Conservation (phyloP, 1,140 invertebrate species). For the Ctenoplectra terminalis region DNA sequence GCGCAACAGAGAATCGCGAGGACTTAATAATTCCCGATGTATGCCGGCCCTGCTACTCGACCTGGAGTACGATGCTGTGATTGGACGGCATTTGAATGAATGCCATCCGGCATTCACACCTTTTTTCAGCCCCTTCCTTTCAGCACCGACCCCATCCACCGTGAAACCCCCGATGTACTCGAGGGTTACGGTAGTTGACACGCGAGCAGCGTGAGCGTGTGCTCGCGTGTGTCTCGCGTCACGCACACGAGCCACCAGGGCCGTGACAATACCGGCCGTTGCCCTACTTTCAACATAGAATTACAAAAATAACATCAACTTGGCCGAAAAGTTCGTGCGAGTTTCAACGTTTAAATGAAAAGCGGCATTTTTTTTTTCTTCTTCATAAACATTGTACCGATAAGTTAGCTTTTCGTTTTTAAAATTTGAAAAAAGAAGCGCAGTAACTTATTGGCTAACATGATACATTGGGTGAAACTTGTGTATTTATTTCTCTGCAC, state of each 20-base stretch:
- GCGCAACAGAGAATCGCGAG: neutral
- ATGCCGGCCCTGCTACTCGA: conserved; percentile 44
- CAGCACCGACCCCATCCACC: conserved; percentile 40
- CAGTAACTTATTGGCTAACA: too few species aligned
- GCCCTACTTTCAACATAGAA: neutral
- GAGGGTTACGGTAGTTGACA: conserved; percentile 57
- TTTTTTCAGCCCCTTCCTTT: conserved; percentile 58
- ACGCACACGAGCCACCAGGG: conserved; percentile 32
- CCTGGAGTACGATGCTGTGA: conserved; percentile 49
- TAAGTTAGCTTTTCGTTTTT: too few species aligned
- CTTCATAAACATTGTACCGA: too few species aligned
- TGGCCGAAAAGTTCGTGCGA: too few species aligned
- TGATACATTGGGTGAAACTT: too few species aligned
- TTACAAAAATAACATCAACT: too few species aligned
- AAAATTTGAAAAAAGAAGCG: too few species aligned
- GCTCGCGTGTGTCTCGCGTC: conserved; percentile 35
- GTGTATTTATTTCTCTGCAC: too few species aligned
- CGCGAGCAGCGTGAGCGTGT: conserved; percentile 39
- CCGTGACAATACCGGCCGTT: neutral
- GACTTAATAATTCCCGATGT: conserved; percentile 41
- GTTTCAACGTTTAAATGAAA: too few species aligned
- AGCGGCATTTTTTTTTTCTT: too few species aligned
- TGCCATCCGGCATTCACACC: conserved; percentile 64
- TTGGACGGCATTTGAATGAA: conserved; percentile 70
- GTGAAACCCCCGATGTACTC: conserved; percentile 37